Percentiles rank a stretch among this genome's conserved stretches.
These are phyloP conservation scores for Agapetus fuscipes DNA, from an alignment of 2,888 invertebrate species.

Conservation along the genomic window DNA sequence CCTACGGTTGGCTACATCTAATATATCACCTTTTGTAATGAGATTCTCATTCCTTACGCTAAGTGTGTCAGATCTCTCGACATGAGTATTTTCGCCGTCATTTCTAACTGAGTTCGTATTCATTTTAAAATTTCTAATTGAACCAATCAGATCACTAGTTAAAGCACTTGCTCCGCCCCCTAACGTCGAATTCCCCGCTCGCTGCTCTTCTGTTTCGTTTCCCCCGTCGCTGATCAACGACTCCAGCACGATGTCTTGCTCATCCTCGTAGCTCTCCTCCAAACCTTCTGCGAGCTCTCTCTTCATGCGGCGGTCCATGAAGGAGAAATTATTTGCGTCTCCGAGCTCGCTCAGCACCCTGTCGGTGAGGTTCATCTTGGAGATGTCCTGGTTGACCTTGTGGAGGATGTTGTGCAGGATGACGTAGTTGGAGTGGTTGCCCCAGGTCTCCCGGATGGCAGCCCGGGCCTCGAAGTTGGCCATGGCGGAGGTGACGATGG, in stretches of 20 bases:
- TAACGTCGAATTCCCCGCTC: not conserved
- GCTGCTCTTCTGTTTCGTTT: not conserved
- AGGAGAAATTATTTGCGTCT: slow-evolving; percentile 5
- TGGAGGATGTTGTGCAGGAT: slow-evolving; percentile 11
- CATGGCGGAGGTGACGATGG: slow-evolving; percentile 68
- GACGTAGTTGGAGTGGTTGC: slow-evolving; percentile 37
- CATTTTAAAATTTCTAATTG: not conserved
- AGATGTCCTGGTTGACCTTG: slow-evolving; percentile 10
- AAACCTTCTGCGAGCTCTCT: not conserved
- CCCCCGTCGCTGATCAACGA: not conserved
- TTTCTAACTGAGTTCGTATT: not conserved
- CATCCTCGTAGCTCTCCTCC: not conserved
- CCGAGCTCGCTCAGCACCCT: slow-evolving; percentile 12
- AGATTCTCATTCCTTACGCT: too few relatives aligned
- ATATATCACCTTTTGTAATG: too few relatives aligned
- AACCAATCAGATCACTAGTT: not conserved
- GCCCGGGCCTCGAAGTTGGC: slow-evolving; percentile 53
- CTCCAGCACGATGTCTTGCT: too few relatives aligned
- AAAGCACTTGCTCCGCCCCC: too few relatives aligned
- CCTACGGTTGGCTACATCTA: too few relatives aligned
- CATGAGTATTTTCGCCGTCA: not conserved
- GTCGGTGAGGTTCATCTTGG: slow-evolving; percentile 13
- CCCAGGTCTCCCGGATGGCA: slow-evolving; percentile 68
- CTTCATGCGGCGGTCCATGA: not conserved
- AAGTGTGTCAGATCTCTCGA: not conserved